Conservation (phyloP, 1,140 invertebrate genomes). For the Drosophila parabipectinata region DNA sequence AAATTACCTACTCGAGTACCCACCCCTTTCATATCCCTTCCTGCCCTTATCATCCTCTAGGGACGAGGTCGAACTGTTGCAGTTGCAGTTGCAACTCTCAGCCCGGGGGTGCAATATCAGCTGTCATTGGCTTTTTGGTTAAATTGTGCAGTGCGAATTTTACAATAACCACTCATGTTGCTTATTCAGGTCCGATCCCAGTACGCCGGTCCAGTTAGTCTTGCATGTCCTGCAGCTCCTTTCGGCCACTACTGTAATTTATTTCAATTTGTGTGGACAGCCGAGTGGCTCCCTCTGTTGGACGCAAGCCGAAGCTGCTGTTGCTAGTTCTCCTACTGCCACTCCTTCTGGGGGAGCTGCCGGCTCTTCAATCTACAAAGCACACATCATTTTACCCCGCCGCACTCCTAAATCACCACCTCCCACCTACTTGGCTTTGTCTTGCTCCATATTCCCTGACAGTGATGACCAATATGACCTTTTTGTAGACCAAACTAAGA, state of each 20-base stretch:
- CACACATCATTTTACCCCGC: constrained; percentile 58
- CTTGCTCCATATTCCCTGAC: constrained; percentile 14
- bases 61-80: not conserved
- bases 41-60: not conserved
- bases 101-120: constrained; percentile 46
- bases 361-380: constrained; percentile 73
- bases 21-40: not conserved
- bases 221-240: constrained; percentile 29
- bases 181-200: constrained; percentile 50
- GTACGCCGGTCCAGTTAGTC: not conserved
- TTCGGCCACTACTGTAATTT: constrained; percentile 73
- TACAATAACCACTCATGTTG: constrained; percentile 75
- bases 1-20: constrained; percentile 63
- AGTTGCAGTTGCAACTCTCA: constrained; percentile 11
- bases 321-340: not conserved
- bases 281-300: constrained; percentile 47
- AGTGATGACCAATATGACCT: not conserved
- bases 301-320: constrained; percentile 13
- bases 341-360: constrained; percentile 24
- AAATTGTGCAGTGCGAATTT: constrained; percentile 63
- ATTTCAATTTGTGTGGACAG: constrained; percentile 81
- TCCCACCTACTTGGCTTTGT: constrained; percentile 44
- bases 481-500: not conserved
- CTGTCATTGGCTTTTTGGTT: constrained; percentile 62
- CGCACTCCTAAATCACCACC: constrained; percentile 70